Percentiles rank a stretch among this genome's conserved stretches.
Evolutionary conservation across 2,113 vertebrate genomes (phyloP).

Genomic region (Pituophis catenifer): DNA sequence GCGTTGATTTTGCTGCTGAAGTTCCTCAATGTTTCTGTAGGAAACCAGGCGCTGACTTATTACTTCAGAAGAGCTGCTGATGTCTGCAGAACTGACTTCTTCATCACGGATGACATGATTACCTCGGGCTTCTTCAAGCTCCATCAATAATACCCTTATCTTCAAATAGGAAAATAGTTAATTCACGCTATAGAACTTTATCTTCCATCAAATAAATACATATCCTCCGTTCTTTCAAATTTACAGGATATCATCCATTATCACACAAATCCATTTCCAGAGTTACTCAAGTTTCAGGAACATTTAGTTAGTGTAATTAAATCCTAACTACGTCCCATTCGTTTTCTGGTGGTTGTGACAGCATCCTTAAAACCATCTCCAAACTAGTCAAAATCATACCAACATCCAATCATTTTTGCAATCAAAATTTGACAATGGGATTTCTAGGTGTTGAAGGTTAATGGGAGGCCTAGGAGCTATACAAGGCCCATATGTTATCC

Average conservation of each 20-base stretch:
- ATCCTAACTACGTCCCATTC: neutral
- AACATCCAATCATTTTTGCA: neutral
- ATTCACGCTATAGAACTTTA: neutral
- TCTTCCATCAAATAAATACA: neutral
- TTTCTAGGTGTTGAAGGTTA: neutral
- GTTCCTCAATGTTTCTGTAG: conserved; percentile 91
- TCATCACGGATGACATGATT: conserved; percentile 89
- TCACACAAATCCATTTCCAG: neutral
- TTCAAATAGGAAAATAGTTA: conserved; percentile 51
- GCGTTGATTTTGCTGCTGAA: conserved; percentile 95
- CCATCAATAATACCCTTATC: conserved; percentile 90
- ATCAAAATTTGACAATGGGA: neutral
- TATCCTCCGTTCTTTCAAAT: neutral
- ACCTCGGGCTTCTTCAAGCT: conserved; percentile 94
- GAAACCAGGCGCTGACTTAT: conserved; percentile 93
- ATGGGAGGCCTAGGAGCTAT: neutral
- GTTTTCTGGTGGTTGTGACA: neutral
- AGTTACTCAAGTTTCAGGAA: neutral
- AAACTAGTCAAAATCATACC: neutral
- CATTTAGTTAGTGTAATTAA: neutral
- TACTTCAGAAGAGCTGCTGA: conserved; percentile 93
- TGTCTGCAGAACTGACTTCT: conserved; percentile 84
- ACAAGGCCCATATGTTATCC: neutral
- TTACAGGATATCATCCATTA: neutral
- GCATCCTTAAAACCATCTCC: neutral